Evolutionary conservation across 2,797 vertebrate genomes (phyloP).

Genomic region (Chiroxiphia lanceolata): DNA sequence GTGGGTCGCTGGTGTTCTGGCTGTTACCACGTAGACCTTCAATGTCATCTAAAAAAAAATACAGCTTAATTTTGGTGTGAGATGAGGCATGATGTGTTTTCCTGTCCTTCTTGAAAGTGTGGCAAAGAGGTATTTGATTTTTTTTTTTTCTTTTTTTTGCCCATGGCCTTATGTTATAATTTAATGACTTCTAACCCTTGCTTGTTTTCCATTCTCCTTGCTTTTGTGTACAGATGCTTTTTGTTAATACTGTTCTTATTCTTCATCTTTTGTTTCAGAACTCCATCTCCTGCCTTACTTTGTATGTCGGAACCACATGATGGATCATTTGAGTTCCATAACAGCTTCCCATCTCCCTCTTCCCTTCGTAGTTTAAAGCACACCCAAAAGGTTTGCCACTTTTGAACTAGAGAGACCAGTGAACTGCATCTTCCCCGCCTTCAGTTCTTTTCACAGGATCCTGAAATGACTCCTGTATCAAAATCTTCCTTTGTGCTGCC

Average conservation of each 20-base stretch:
- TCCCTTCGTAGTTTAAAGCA: slow-evolving; percentile 50
- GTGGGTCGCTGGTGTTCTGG: background rate
- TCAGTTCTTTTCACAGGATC: background rate
- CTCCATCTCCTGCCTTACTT: slow-evolving; percentile 60
- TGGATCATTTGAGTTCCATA: slow-evolving; percentile 60
- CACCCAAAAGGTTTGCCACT: slow-evolving; percentile 7
- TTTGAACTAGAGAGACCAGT: background rate
- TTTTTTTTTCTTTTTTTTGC: background rate
- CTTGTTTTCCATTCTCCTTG: slow-evolving; percentile 27
- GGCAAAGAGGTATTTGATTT: background rate
- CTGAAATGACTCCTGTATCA: background rate
- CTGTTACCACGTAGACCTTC: background rate
- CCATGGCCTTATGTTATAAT: background rate
- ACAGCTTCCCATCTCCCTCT: slow-evolving; percentile 48
- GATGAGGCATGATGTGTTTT: background rate
- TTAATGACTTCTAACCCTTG: background rate
- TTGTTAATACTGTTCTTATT: slow-evolving; percentile 66
- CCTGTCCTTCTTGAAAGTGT: background rate
- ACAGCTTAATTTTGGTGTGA: background rate
- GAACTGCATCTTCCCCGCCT: background rate
- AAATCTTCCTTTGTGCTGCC: background rate
- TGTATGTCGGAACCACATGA: slow-evolving; percentile 45
- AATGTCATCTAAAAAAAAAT: background rate
- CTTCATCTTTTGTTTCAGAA: slow-evolving; percentile 70
- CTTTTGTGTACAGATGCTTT: background rate